Base-by-base conservation (phyloP, 2,888 invertebrate species). In the Alsophila aescularia region DNA sequence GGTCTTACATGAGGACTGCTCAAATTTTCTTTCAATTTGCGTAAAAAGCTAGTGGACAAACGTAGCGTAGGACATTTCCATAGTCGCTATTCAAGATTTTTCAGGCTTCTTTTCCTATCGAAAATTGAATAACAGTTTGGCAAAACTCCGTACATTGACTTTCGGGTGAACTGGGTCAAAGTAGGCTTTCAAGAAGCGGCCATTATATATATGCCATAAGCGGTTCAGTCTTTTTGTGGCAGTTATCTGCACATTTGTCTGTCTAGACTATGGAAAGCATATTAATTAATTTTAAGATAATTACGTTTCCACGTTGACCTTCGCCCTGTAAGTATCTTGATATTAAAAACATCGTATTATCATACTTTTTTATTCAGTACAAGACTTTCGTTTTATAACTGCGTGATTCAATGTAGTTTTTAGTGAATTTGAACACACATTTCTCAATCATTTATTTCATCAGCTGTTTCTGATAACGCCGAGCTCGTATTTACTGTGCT, bases 61-160 rank as follows among this genome's bases (percentile, higher is more conserved):
- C n/a, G 29, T 10, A 29, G 29, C 14, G 44, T 13, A 32, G 39
- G 24, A 44, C 31, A 13, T 47, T 43, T 32, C 34, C 45, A 34
- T 40, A 29, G 16, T 40, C 40, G 15, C 13, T 16, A 39, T 13
- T 37, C 21, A 13, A 39, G 29, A 48, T 48, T 48, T 42, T 35
- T 21, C 16, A 16, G 34, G 13, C 12, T 14, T 15, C 15, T n/a
- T 34, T 21, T 34, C 15, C 36, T 15, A 31, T 43, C 39, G 48
- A 15, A 16, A 43, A 43, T 21, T 39, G 34, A 39, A 42, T 41
- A 41, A 44, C 34, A 44, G 44, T 54, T 49, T 50, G 49, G 49
- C 44, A 54, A 24, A 43, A 44, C 21, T 35, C 39, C 48, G 37
- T 24, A 27, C 39, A 24, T 43, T 14, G 42, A 42, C 37, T 53